A percentile compares a stretch with the other conserved stretches of the same genome.
These are phyloP conservation scores for Nemoura dubitans DNA, from an alignment of 2,888 invertebrate species.

Conservation along the genomic window DNA sequence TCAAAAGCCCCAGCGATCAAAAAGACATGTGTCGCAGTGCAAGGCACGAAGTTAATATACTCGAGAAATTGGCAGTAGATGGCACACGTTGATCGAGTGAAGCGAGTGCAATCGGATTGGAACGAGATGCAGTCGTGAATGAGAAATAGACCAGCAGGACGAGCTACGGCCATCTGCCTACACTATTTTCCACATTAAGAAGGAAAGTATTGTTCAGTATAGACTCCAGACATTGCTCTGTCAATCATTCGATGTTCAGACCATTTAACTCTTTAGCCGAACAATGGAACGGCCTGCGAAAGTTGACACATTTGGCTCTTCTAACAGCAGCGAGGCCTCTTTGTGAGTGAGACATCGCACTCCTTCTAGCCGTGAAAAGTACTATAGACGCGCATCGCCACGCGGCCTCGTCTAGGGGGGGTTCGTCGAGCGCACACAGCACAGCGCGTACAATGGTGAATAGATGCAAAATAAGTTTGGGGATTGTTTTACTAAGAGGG, in stretches of 20 bases:
- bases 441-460: background rate
- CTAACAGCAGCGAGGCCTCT: no score
- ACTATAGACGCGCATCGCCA: no score
- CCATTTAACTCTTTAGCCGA: no score
- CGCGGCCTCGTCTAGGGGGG: background rate
- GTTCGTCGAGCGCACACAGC: background rate
- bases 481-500: conserved; percentile 40
- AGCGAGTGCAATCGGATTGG: background rate
- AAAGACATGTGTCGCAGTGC: background rate
- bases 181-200: no score
- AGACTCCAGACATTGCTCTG: no score
- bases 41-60: background rate
- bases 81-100: background rate
- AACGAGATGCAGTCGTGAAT: background rate
- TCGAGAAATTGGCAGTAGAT: background rate
- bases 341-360: no score
- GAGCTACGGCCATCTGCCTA: no score
- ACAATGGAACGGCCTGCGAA: no score
- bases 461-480: conserved; percentile 37
- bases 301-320: no score
- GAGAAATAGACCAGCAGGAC: background rate
- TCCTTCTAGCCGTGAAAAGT: no score
- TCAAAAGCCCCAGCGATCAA: background rate
- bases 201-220: no score
- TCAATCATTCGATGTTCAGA: no score